Conservation (phyloP, 2,113 vertebrate species). For the Electrona antarctica region DNA sequence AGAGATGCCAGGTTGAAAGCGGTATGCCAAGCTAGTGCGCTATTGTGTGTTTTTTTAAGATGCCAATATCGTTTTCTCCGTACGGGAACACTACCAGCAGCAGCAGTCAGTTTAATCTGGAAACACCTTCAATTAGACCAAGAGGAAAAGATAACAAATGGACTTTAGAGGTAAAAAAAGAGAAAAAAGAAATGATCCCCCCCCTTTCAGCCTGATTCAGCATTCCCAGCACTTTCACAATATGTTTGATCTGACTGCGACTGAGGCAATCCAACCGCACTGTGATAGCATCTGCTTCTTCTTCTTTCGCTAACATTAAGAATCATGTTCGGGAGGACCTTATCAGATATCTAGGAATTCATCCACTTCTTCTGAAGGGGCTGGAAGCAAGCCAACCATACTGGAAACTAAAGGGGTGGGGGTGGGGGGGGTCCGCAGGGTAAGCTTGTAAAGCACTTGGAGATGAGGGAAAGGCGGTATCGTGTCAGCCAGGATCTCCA, state of each 20-base stretch:
- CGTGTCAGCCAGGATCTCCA: constrained; percentile 52
- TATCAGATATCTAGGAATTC: constrained; percentile 75
- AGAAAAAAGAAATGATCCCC: no score
- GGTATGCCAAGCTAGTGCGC: no score
- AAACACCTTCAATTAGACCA: constrained; percentile 66
- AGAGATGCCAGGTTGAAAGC: no score
- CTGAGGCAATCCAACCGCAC: constrained; percentile 49
- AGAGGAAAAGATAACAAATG: constrained; percentile 55
- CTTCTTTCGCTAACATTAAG: constrained; percentile 71
- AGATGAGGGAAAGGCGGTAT: constrained; percentile 57
- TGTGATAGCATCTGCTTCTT: constrained; percentile 73
- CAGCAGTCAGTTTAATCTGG: constrained; percentile 63
- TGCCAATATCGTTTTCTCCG: constrained; percentile 49
- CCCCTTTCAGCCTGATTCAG: constrained; percentile 38
- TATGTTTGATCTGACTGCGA: constrained; percentile 60
- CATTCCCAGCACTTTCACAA: constrained; percentile 53
- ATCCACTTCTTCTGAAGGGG: constrained; percentile 64
- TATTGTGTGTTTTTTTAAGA: no score
- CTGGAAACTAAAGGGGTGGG: constrained; percentile 40
- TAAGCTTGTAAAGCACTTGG: constrained; percentile 46
- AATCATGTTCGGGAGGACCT: constrained; percentile 69
- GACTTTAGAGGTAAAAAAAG: constrained; percentile 15
- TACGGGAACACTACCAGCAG: constrained; percentile 43
- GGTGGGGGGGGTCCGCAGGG: background rate
- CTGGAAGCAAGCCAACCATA: constrained; percentile 62